A percentile compares a stretch with the other conserved stretches of the same genome.
Evolutionary conservation across 2,888 invertebrate species (phyloP).

Genomic region (Theretra japonica): DNA sequence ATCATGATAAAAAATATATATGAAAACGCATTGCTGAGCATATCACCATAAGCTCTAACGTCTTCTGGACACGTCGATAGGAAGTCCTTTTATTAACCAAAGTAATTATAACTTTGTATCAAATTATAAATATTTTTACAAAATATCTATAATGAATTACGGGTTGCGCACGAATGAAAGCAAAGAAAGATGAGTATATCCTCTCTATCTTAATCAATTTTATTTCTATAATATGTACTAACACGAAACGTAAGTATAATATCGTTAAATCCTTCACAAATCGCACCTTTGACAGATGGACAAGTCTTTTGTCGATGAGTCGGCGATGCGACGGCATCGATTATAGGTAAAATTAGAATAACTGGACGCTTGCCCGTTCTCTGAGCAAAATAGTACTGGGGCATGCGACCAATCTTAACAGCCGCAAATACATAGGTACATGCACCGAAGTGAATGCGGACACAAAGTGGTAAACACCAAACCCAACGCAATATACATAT

Average conservation of each 20-base stretch:
- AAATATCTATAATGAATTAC: no score
- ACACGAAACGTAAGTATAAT: not conserved
- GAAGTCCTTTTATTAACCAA: no score
- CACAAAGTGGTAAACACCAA: conserved; percentile 63
- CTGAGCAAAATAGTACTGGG: conserved; percentile 83
- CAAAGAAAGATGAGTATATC: not conserved
- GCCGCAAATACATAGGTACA: conserved; percentile 69
- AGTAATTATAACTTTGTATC: no score
- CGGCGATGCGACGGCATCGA: conserved; percentile 80
- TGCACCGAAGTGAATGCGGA: conserved; percentile 71
- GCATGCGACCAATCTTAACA: conserved; percentile 82
- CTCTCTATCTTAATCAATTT: not conserved
- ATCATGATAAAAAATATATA: no score
- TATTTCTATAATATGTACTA: not conserved
- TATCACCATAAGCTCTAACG: no score
- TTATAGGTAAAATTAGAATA: conserved; percentile 84
- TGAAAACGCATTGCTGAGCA: no score
- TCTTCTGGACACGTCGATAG: no score
- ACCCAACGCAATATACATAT: conserved; percentile 43
- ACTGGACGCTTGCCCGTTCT: conserved; percentile 83
- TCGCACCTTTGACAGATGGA: conserved; percentile 66
- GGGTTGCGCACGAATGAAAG: not conserved
- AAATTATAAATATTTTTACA: no score
- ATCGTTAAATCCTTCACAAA: conserved; percentile 29
- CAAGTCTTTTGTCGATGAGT: conserved; percentile 76